These are phyloP conservation scores for Antechinus flavipes DNA, from an alignment of 2,113 vertebrate genomes.

Conservation along the genomic window DNA sequence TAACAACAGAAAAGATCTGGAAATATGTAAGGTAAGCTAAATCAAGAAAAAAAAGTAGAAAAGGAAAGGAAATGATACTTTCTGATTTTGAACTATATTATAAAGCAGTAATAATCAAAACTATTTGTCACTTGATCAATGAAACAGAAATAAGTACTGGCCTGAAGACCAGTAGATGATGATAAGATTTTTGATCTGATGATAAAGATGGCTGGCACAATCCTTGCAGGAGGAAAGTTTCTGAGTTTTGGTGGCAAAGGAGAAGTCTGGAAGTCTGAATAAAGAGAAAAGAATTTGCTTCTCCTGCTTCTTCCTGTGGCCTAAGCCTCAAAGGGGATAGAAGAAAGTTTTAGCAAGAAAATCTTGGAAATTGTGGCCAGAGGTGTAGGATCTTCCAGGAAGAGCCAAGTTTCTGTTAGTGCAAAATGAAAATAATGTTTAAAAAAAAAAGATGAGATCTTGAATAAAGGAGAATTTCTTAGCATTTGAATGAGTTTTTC, in stretches of 20 bases:
- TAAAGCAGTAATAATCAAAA: background rate
- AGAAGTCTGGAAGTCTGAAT: background rate
- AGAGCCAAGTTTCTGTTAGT: background rate
- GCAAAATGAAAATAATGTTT: background rate
- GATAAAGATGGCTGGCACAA: background rate
- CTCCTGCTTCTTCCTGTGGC: background rate
- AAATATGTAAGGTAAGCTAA: background rate
- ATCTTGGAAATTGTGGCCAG: background rate
- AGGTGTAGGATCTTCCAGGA: background rate
- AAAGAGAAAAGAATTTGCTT: background rate
- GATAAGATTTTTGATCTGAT: background rate
- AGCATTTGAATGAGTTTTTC: background rate
- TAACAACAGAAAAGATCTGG: background rate
- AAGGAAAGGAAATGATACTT: background rate
- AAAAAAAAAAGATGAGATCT: background rate
- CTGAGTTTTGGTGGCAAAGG: background rate
- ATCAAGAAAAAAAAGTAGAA: background rate
- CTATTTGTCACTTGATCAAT: background rate
- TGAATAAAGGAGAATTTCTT: background rate
- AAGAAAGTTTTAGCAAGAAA: background rate
- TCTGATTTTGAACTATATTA: background rate
- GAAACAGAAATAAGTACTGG: background rate
- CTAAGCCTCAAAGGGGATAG: background rate
- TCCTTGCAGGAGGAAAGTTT: background rate
- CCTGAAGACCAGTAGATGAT: background rate